Percentiles rank a stretch among this genome's conserved stretches.
Evolutionary conservation across 1,140 invertebrate species (phyloP).

Genomic region (Polyergus mexicanus): DNA sequence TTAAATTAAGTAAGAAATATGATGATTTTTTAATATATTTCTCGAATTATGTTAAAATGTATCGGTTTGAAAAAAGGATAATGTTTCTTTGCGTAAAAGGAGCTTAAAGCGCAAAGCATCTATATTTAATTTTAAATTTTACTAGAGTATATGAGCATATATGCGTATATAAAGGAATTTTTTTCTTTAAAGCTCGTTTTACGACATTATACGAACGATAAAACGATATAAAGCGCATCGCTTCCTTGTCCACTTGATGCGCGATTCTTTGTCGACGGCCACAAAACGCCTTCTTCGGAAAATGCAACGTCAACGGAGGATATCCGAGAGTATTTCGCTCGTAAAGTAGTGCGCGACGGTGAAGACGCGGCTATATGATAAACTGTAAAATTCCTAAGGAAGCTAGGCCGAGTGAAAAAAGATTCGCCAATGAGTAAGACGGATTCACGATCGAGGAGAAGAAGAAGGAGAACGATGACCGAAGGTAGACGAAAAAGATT

Average conservation of each 20-base stretch:
- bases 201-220: slow-evolving; percentile 51
- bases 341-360: slow-evolving; percentile 56
- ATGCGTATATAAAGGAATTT: slow-evolving; percentile 9
- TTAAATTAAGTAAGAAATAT: neutral
- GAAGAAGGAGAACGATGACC: neutral
- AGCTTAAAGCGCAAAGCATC: neutral
- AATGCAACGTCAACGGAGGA: slow-evolving; percentile 58
- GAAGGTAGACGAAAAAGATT: slow-evolving; percentile 22
- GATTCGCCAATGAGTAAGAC: slow-evolving; percentile 21
- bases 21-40: neutral
- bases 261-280: slow-evolving; percentile 51
- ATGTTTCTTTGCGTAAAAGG: neutral
- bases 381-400: slow-evolving; percentile 29
- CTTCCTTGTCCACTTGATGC: slow-evolving; percentile 57
- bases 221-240: slow-evolving; percentile 54
- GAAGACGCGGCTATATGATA: slow-evolving; percentile 54
- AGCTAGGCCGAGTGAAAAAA: slow-evolving; percentile 29
- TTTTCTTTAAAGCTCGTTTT: slow-evolving; percentile 23
- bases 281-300: slow-evolving; percentile 58
- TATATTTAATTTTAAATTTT: slow-evolving; percentile 32
- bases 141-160: neutral
- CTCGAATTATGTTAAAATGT: neutral
- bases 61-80: neutral
- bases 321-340: slow-evolving; percentile 60
- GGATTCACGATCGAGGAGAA: slow-evolving; percentile 5